Base-by-base conservation (phyloP, 2,888 invertebrate genomes). In the Apodemia zela region DNA sequence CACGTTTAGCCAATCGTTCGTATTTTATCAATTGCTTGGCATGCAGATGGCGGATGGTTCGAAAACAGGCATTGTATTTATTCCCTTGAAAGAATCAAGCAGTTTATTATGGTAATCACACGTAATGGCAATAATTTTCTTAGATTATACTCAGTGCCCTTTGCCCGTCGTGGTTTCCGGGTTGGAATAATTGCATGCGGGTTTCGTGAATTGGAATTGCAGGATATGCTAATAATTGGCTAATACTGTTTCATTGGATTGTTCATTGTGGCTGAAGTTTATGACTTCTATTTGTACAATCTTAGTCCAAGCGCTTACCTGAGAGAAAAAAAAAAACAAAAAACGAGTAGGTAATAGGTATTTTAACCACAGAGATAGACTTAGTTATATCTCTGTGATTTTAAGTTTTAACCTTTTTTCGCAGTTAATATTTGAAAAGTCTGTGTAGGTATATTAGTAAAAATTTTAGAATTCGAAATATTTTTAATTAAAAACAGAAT, bases 171-270 rank as follows among this genome's bases (percentile, higher is more conserved):
- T 65, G 63, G 63, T 59, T 64, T 65, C 60, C 66, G 60, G 59
- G 11, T 60, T 38, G 59, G 17, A 18, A 66, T 49, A 70, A 71
- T 74, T 13, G 51, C 21, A 79, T 80, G 77, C 81, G 76, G 80
- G 81, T 72, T 66, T 67, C 67, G 74, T 72, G 75, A 73, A 72
- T 72, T 71, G 60, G 79, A 81, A 85, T 76, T 71, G 72, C 87
- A 86, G 89, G 89, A 89, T 85, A 87, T 86, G 86, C 42, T 42
- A 42, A 88, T 88, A 88, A 89, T 87, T 87, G 89, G 75, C 84
- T 85, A 76, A 87, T 79, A 51, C 51, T 18, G 25, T 15, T 6
- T 51, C 51, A 25, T 25, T 51, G 21, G 51, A 5, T 18, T 21
- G 51, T 18, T 11, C 11, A 4, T 21, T 11, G 21, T 49, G 49